Evolutionary conservation across 2,113 vertebrate genomes (phyloP).

Genomic region (Istiophorus platypterus): DNA sequence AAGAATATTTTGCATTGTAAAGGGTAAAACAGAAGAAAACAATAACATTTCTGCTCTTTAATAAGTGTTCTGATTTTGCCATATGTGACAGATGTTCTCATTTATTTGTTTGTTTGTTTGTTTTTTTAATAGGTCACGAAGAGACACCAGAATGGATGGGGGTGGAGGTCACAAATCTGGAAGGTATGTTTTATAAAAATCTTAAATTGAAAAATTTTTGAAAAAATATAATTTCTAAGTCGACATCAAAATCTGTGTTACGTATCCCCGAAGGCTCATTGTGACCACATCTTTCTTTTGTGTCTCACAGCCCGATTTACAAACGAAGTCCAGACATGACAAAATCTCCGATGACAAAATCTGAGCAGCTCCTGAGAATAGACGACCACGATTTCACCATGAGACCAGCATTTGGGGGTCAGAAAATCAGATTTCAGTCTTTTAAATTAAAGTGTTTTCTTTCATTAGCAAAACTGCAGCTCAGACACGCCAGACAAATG

Average conservation of each 20-base stretch:
- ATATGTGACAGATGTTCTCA: not conserved
- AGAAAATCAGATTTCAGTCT: constrained; percentile 22
- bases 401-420: constrained; percentile 98
- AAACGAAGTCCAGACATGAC: constrained; percentile 97
- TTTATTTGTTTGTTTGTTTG: not conserved
- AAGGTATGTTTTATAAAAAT: constrained; percentile 82
- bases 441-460: not conserved
- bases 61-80: not conserved
- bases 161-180: constrained; percentile 85
- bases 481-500: not conserved
- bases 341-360: constrained; percentile 94
- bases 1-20: not conserved
- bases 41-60: no score
- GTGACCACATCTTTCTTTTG: not conserved
- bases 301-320: constrained; percentile 87
- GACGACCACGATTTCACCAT: constrained; percentile 98
- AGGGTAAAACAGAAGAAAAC: not conserved
- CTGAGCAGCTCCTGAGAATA: constrained; percentile 97
- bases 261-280: not conserved
- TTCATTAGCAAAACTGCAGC: not conserved
- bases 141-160: constrained; percentile 80
- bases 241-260: not conserved
- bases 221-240: not conserved
- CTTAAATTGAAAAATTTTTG: not conserved
- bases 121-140: constrained; percentile 72